Base-by-base conservation (phyloP, 1,140 invertebrate genomes). In the Nomia melanderi region DNA sequence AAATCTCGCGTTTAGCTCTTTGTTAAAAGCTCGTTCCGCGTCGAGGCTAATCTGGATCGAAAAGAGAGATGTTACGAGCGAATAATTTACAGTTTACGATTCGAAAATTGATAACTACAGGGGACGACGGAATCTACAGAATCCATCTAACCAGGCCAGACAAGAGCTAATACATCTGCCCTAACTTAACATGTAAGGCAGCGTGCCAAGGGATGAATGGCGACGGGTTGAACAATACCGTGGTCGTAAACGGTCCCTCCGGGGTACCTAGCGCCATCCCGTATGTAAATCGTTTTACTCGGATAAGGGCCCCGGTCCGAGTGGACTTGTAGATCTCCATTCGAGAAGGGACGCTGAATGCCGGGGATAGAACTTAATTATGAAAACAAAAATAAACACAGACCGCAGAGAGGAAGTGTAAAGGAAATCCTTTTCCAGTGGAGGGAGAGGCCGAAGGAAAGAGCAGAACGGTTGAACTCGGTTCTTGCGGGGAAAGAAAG, bases 141-240 rank as follows among this genome's bases (percentile, higher is more conserved):
- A 20, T 17, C 41, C 8, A 50, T 50, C 47, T 50, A 50, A 50
- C 47, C 17, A n/a, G 47, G 47, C 47, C 20, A 50, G 20, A 50
- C 47, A n/a, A 50, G n/a, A 50, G 4, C 47, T 50, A 50, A 50
- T 50, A 50, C 47, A 50, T 50, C 47, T 50, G 47, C 20, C 17
- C 47, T 50, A 50, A 50, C n/a, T n/a, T 50, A 50, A 50, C 47
- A 50, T 50, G 47, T 50, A n/a, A 50, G 47, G 47, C 47, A 50
- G 47, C 47, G 20, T 50, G 47, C 47, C 20, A 20, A 17, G 47
- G 47, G 47, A 50, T 50, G 47, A 50, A 50, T 50, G 47, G 47
- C 47, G 47, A 50, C 47, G n/a, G 47, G 47, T n/a, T 50, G 47
- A 50, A 50, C 47, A 50, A 50, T 50, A 50, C 47, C 47, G 47